phyloP scores from a whole-genome alignment of 2,113 vertebrate species.

The Halcyon senegalensis region DNA sequence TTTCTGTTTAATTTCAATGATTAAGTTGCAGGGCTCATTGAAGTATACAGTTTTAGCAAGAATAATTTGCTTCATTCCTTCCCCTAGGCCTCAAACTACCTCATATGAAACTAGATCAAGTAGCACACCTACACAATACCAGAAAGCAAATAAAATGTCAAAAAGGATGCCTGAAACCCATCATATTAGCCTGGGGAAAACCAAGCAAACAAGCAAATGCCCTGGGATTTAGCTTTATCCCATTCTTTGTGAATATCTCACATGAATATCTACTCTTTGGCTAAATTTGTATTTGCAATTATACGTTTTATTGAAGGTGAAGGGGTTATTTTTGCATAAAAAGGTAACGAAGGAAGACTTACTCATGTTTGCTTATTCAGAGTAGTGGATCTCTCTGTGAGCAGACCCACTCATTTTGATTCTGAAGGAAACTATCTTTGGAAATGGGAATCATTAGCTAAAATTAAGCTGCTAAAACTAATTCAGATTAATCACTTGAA shows the following conservation, averaged over 20 bases:
- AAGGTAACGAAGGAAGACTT: background rate
- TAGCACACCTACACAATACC: background rate
- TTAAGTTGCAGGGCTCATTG: constrained; percentile 51
- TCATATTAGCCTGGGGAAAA: background rate
- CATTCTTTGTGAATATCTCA: background rate
- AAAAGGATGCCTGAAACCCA: background rate
- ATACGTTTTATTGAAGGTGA: background rate
- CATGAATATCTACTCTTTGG: background rate
- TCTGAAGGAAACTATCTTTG: background rate
- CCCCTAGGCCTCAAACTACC: background rate
- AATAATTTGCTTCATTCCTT: constrained; percentile 26
- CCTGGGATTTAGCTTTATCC: background rate
- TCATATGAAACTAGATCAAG: background rate
- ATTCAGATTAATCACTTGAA: background rate
- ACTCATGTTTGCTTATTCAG: background rate
- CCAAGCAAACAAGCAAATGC: background rate
- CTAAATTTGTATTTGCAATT: background rate
- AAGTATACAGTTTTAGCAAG: constrained; percentile 41
- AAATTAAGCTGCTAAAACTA: background rate
- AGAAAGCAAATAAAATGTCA: background rate
- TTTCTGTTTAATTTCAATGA: constrained; percentile 39
- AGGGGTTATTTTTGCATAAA: background rate
- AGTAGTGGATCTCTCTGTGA: background rate
- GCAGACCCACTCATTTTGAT: background rate
- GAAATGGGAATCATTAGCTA: background rate